Evolutionary conservation across 2,888 invertebrate genomes (phyloP).

Genomic region (Ornithoptera alexandrae): DNA sequence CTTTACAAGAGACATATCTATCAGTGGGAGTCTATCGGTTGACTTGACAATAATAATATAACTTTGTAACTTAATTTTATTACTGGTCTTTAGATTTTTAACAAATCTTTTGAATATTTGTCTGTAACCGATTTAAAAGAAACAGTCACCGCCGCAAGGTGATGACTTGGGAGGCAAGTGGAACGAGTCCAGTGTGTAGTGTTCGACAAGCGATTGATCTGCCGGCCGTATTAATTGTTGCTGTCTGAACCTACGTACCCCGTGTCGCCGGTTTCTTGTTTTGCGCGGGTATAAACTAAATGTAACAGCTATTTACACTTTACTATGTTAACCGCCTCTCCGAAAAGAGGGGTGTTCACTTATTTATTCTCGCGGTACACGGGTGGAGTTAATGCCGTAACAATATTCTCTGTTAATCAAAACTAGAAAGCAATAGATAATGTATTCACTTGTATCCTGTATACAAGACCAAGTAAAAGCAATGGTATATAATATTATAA

Average conservation of each 20-base stretch:
- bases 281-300: conserved; percentile 21
- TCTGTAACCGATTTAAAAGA: background rate
- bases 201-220: conserved; percentile 78
- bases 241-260: conserved; percentile 56
- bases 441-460: too few species aligned
- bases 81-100: too few species aligned
- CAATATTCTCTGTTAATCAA: too few species aligned
- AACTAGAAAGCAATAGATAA: too few species aligned
- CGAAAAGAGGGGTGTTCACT: background rate
- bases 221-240: conserved; percentile 74
- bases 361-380: too few species aligned
- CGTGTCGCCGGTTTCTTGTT: conserved; percentile 18
- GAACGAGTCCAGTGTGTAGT: conserved; percentile 54
- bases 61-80: too few species aligned
- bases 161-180: conserved; percentile 39
- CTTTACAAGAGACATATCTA: too few species aligned
- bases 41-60: too few species aligned
- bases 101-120: background rate
- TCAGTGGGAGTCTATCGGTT: too few species aligned
- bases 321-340: background rate
- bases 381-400: too few species aligned
- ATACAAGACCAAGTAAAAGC: too few species aligned
- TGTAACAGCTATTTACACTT: background rate
- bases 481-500: too few species aligned
- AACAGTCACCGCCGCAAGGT: conserved; percentile 21